Evolutionary conservation across 2,113 vertebrate species (phyloP).

Genomic region (Cathartes aura): DNA sequence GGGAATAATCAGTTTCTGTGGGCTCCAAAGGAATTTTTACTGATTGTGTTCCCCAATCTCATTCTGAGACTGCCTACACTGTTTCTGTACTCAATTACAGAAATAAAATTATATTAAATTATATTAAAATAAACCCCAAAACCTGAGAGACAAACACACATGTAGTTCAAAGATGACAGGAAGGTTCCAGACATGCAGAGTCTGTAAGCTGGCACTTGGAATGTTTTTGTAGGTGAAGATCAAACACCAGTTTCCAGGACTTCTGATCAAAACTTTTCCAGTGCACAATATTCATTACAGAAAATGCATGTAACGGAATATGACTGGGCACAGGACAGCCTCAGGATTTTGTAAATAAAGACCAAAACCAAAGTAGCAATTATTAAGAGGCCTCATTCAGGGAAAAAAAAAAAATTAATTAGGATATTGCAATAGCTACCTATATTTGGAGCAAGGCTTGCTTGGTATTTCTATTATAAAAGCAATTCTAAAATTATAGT

Average conservation of each 20-base stretch:
- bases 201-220: neutral
- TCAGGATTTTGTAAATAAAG: neutral
- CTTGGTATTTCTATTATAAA: slow-evolving; percentile 34
- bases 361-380: neutral
- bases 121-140: neutral
- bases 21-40: neutral
- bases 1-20: neutral
- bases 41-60: neutral
- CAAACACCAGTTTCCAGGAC: neutral
- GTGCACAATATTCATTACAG: neutral
- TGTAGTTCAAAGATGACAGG: neutral
- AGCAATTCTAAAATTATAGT: slow-evolving; percentile 49
- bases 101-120: neutral
- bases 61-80: neutral
- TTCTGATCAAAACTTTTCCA: neutral
- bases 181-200: neutral
- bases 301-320: neutral
- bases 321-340: neutral
- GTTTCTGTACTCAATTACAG: neutral
- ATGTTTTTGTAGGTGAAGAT: neutral
- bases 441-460: slow-evolving; percentile 7
- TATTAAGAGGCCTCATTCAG: neutral
- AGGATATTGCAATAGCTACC: slow-evolving; percentile 8
- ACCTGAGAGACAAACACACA: neutral
- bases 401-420: neutral